Evolutionary conservation across 2,888 invertebrate genomes (phyloP), one percentile per base, ranked within the genome.

Genomic region (Philaethria dido): DNA sequence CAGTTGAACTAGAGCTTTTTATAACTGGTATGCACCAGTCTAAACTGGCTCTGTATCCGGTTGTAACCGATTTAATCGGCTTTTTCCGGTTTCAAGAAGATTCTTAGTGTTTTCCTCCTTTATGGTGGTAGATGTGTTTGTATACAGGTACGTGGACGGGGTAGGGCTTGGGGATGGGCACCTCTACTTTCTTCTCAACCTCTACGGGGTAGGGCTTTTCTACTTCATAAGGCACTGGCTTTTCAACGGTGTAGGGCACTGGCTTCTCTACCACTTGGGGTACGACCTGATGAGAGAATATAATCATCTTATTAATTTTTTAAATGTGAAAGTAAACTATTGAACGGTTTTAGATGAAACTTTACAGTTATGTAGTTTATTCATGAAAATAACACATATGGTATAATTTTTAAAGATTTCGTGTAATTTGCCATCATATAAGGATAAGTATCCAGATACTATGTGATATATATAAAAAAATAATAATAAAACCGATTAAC

Each of bases 181-280:
- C 94, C 80, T 95, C 95, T 57, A 96, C 95, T 80, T 94, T 95
- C 88, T 95, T 96, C 73, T 96, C 94, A 33, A 96, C 95, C 83
- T 95, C 95, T 5, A 96, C 95, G 75, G 95, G 95, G 93, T 95
- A 96, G 5, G 96, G 96, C 79, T 94, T 95, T 79, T 95, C 95
- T 2, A 96, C 94, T 74, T 95, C 95, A 77, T 95, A 95, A 20
- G 95, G 95, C 22, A 95, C 94, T 22, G 95, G 94, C 78, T 95
- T 95, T 79, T 96, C 96, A 4, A 96, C 95, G 2, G 95, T 94
- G 84, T 95, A 95, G 3, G 96, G 96, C 13, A 96, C 95, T 73
- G 94, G 95, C 77, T 95, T 95, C 77, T 96, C 96, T 64, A 96
- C 93, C 70, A 95, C 94, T 77, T 96, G 95, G 13, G 95, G 95